Conservation (phyloP, 2,113 vertebrate genomes). For the Takifugu flavidus region DNA sequence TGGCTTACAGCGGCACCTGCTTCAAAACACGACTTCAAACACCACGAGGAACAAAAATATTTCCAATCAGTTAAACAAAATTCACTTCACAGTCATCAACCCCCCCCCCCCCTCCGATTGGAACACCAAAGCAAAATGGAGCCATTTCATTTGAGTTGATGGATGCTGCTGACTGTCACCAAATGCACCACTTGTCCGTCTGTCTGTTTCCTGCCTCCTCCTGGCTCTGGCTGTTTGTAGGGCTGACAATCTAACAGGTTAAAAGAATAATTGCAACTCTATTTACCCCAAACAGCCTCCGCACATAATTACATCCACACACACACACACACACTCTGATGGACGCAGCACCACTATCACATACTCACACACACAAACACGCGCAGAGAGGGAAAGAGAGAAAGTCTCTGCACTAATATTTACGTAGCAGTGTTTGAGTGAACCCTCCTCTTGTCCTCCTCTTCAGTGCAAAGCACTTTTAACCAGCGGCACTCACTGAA, state of each 20-base stretch:
- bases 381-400: constrained; percentile 28
- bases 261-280: constrained; percentile 75
- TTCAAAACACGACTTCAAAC: constrained; percentile 10
- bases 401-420: constrained; percentile 64
- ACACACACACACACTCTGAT: constrained; percentile 33
- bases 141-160: constrained; percentile 24
- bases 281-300: constrained; percentile 72
- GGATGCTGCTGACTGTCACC: constrained; percentile 23
- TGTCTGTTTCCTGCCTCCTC: constrained; percentile 45
- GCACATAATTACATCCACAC: constrained; percentile 65
- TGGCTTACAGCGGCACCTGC: constrained; percentile 27
- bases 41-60: constrained; percentile 1
- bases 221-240: constrained; percentile 52
- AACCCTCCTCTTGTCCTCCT: constrained; percentile 80
- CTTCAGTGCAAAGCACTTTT: constrained; percentile 83
- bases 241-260: constrained; percentile 69
- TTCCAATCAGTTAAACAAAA: constrained; percentile 8
- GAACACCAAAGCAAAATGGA: constrained; percentile 24
- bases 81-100: neutral
- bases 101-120: neutral
- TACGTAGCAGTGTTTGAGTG: constrained; percentile 79
- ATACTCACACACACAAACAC: constrained; percentile 27
- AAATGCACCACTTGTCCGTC: constrained; percentile 44
- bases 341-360: constrained; percentile 23
- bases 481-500: constrained; percentile 87